Evolutionary conservation across 2,888 invertebrate genomes (phyloP), one percentile per base, ranked within the genome.

Genomic region (Euproctis similis): DNA sequence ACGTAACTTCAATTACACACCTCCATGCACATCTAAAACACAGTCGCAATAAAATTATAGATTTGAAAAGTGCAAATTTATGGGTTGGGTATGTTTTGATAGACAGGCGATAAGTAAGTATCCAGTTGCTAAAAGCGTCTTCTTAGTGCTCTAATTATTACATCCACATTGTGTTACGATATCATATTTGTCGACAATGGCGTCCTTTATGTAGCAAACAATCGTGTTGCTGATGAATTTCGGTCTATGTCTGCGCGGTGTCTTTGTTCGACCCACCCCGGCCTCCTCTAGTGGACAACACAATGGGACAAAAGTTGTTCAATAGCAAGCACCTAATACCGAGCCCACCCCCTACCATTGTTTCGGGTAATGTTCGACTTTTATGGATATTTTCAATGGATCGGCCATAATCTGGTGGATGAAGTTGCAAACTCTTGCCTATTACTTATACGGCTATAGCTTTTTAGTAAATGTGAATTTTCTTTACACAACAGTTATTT

Each of bases 371-470:
- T 82, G 81, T 82, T 82, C 81, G 76, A 84, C 80, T 84, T 84
- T 84, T 84, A 82, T 84, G 80, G 82, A 84, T 82, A 81, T 81
- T 84, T 82, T 80, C 81, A 81, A 82, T 81, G 75, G 78, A 77
- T 80, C 71, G 75, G 50, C 72, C 71, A 72, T 81, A 81, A 81
- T 82, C 80, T 74, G 65, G 61, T 59, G 72, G 73, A 74, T 71
- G 67, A 67, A 80, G 75, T 78, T 73, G 59, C 58, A 60, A 77
- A 77, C 67, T 72, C 62, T 64, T 55, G 59, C 58, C 55, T 41
- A 41, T 53, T 49, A 53, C 46, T 30, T n/a, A n/a, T n/a, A n/a
- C n/a, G 50, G 35, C 49, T 52, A 50, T 46, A 31, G 50, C 36
- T 39, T 39, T 64, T 53, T 41, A 24, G 30, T 42, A 45, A 66